Conservation (phyloP, 2,113 vertebrate genomes). For the Lates calcarifer region DNA sequence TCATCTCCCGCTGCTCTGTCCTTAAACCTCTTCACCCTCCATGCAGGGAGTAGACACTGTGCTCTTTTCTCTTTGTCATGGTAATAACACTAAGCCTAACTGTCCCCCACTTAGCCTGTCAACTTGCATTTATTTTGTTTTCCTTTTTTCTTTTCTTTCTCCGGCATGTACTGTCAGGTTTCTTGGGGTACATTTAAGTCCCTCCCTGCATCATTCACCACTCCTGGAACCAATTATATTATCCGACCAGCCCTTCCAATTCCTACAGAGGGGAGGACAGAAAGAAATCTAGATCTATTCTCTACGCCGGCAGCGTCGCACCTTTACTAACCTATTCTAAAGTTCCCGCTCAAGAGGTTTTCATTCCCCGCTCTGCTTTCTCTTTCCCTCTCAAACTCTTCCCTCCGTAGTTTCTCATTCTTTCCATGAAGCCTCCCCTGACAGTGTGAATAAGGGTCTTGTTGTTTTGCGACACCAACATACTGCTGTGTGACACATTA, state of each 20-base stretch:
- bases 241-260: conserved; percentile 71
- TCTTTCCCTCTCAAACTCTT: conserved; percentile 31
- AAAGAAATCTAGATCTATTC: conserved; percentile 65
- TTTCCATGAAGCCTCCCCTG: conserved; percentile 62
- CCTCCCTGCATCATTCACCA: conserved; percentile 71
- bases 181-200: conserved; percentile 73
- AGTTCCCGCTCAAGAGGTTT: conserved; percentile 62
- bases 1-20: conserved; percentile 83
- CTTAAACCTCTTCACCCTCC: conserved; percentile 82
- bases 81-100: conserved; percentile 86
- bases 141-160: conserved; percentile 75
- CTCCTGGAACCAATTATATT: conserved; percentile 85
- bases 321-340: conserved; percentile 70
- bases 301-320: conserved; percentile 67
- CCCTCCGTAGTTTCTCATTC: conserved; percentile 56
- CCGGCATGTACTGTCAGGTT: conserved; percentile 76
- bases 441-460: conserved; percentile 67
- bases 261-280: conserved; percentile 57
- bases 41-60: conserved; percentile 78
- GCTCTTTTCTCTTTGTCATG: conserved; percentile 85
- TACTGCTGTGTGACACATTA: conserved; percentile 73
- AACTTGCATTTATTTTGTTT: conserved; percentile 84
- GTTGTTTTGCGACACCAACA: conserved; percentile 72
- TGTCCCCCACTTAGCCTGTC: conserved; percentile 86
- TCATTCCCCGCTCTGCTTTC: conserved; percentile 39